Evolutionary conservation across 2,797 vertebrate genomes (phyloP).

Genomic region (Helarctos malayanus): DNA sequence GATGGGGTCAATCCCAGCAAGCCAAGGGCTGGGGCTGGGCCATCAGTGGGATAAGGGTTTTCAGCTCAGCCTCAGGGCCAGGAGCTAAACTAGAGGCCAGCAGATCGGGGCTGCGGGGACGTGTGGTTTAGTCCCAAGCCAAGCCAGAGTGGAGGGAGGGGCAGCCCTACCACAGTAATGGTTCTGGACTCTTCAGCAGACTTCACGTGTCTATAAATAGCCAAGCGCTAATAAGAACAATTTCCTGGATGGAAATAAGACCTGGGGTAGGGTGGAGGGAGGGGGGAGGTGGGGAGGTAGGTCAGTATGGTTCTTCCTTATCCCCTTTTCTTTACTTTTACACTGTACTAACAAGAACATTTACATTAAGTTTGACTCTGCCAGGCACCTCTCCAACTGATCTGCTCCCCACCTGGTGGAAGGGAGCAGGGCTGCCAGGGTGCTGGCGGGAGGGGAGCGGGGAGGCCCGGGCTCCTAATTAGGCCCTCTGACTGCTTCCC

Average conservation of each 20-base stretch:
- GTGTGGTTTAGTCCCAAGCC: not conserved
- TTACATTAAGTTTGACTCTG: slow-evolving; percentile 29
- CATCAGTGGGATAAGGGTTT: not conserved
- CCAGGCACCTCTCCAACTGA: not conserved
- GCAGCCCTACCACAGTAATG: not conserved
- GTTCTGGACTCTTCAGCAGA: slow-evolving; percentile 19
- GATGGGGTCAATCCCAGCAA: not conserved
- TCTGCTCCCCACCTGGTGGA: not conserved
- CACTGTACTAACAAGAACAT: slow-evolving; percentile 35
- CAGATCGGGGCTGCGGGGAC: fast-evolving
- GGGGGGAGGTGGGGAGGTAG: not conserved
- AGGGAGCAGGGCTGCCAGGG: not conserved
- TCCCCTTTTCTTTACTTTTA: not conserved
- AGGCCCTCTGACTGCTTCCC: slow-evolving; percentile 28
- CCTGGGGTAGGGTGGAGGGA: not conserved
- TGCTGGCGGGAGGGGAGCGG: not conserved
- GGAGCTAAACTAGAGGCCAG: not conserved
- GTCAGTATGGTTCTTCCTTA: not conserved
- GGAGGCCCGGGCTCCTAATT: slow-evolving; percentile 51
- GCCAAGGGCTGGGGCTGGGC: not conserved
- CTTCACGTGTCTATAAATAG: slow-evolving; percentile 64
- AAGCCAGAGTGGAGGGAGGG: not conserved
- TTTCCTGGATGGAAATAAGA: slow-evolving; percentile 80
- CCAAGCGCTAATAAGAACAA: slow-evolving; percentile 62
- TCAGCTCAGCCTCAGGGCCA: not conserved